phyloP scores from a whole-genome alignment of 1,140 invertebrate species.

The Ostrea denselamellosa region DNA sequence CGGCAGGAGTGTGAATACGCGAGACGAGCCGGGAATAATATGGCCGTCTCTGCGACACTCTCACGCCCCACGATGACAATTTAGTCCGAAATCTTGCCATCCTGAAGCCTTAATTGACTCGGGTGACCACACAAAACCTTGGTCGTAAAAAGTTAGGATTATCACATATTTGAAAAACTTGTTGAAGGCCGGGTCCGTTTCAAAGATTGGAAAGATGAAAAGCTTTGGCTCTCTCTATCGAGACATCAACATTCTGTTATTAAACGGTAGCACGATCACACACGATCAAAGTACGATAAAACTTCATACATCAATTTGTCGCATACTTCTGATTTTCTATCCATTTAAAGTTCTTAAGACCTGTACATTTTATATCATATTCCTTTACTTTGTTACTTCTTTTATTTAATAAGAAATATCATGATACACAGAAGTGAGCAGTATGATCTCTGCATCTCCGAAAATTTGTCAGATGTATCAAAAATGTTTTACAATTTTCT shows the following conservation, averaged over 20 bases:
- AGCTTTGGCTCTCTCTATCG: not conserved
- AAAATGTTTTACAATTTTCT: too few relatives aligned
- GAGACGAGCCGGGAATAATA: constrained; percentile 4
- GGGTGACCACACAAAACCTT: constrained; percentile 31
- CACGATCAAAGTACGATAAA: constrained; percentile 3
- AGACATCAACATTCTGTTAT: constrained; percentile 11
- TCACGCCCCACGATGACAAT: constrained; percentile 9
- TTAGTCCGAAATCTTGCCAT: constrained; percentile 19
- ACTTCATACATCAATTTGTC: not conserved
- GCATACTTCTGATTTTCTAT: constrained; percentile 10
- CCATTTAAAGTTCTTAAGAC: not conserved
- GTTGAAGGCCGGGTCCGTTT: not conserved
- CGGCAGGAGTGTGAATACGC: constrained; percentile 6
- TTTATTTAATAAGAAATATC: too few relatives aligned
- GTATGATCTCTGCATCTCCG: too few relatives aligned
- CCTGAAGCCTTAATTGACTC: constrained; percentile 15
- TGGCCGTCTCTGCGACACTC: not conserved
- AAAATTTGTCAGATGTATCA: too few relatives aligned
- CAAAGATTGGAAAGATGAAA: constrained; percentile 31
- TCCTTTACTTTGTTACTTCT: too few relatives aligned
- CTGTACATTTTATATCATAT: too few relatives aligned
- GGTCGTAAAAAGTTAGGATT: constrained; percentile 29
- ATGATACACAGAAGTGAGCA: too few relatives aligned
- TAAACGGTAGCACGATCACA: constrained; percentile 25
- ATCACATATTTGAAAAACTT: constrained; percentile 31